Evolutionary conservation across 2,797 vertebrate species (phyloP), one percentile per base, ranked within the genome.

Genomic region (Centroberyx gerrardi): DNA sequence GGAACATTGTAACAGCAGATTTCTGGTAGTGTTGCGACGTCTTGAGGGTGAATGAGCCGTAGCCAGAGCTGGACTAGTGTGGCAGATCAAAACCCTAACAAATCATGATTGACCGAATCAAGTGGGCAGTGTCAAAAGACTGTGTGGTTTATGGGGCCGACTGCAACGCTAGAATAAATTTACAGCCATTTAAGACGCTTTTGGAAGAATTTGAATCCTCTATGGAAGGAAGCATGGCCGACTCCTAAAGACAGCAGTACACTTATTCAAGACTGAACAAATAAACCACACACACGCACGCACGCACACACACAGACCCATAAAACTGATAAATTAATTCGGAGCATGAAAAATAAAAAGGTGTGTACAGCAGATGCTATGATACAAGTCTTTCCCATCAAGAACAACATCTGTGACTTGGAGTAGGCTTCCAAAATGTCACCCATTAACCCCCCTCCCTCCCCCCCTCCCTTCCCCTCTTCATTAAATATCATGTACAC

Each of bases 261-360:
- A 85, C 69, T 78, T 40, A 78, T 53, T 70, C 58, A 65, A 70
- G 62, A 84, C 64, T 72, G 4, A 61, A 65, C 68, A 65, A 76
- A 72, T 71, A 29, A 82, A 67, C 54, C 22, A 74, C 60, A 74
- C 48, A 3, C 51, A 78, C 22, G 48, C 44, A 58, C 29, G 58
- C 52, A 66, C 42, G 4, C 55, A 46, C 80, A 54, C 64, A 74
- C 33, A 0, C 73, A 74, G 12, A 82, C 53, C 85, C 74, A 64
- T 54, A 53, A 36, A 13, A 67, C 18, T 76, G 75, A 92, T 87
- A 91, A 90, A 93, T 89, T 87, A 74, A 89, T 72, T 31, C n/a
- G 44, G 58, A 69, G 46, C 68, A 76, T 12, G 51, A 78, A 63
- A 77, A 67, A 71, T 58, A 48, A 64, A 86, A 73, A 17, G 33